phyloP scores from a whole-genome alignment of 2,888 invertebrate genomes.

The Seladonia tumulorum region DNA sequence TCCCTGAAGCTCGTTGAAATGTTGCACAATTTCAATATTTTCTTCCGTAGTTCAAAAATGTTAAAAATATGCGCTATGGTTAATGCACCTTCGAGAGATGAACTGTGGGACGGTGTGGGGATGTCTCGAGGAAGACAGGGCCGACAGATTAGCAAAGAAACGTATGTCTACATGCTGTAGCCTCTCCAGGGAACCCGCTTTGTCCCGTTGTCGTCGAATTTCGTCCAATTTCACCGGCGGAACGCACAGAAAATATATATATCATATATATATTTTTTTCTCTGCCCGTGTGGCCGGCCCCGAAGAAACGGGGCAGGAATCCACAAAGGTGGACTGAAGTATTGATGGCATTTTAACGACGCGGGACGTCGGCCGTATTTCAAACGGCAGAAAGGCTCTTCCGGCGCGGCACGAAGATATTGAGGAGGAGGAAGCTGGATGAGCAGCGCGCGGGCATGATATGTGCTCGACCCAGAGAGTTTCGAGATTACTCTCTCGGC shows the following conservation, averaged over 20 bases:
- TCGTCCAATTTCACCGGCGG: background rate
- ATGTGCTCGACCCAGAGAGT: slow-evolving; percentile 34
- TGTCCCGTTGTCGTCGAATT: background rate
- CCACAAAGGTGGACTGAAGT: slow-evolving; percentile 44
- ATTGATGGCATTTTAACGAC: slow-evolving; percentile 67
- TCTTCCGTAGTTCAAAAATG: too few relatives aligned
- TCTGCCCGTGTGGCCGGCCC: too few relatives aligned
- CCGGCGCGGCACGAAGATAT: slow-evolving; percentile 33
- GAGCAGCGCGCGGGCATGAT: slow-evolving; percentile 36
- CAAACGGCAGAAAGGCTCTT: slow-evolving; percentile 48
- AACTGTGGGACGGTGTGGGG: background rate
- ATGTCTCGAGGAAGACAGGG: background rate
- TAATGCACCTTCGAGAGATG: background rate
- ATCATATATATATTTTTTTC: slow-evolving; percentile 32
- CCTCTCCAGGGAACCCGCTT: background rate
- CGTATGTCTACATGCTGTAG: background rate
- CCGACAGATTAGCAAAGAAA: background rate
- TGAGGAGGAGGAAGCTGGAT: slow-evolving; percentile 37
- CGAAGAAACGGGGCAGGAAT: background rate
- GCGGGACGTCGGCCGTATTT: slow-evolving; percentile 57
- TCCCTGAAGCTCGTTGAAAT: background rate
- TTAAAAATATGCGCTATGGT: too few relatives aligned
- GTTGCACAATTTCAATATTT: too few relatives aligned
- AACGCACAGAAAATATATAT: background rate
- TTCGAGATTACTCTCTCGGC: slow-evolving; percentile 46